Percentiles rank a stretch among this genome's conserved stretches.
Conservation (phyloP, 2,797 vertebrate species). For the Myiothlypis chrysogaster region DNA sequence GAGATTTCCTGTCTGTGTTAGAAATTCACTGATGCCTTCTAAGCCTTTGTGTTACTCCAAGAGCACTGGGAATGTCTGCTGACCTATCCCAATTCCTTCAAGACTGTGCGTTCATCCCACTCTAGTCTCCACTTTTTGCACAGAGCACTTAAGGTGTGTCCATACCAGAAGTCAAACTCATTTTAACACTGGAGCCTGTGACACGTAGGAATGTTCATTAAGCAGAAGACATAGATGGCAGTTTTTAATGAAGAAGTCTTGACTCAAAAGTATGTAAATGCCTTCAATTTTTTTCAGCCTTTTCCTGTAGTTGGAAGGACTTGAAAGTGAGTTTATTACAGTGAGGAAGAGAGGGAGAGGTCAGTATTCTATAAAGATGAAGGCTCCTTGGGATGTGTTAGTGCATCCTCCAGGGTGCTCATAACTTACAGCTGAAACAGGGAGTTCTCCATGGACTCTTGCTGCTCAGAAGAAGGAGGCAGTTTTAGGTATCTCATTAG, state of each 20-base stretch:
- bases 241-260: background rate
- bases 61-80: background rate
- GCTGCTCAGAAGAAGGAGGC: background rate
- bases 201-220: background rate
- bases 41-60: background rate
- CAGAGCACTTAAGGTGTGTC: background rate
- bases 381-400: background rate
- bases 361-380: background rate
- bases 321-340: background rate
- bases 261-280: background rate
- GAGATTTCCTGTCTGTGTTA: background rate
- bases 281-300: background rate
- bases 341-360: background rate
- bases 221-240: background rate
- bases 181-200: background rate
- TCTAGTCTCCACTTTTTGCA: background rate
- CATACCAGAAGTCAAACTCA: background rate
- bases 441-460: background rate
- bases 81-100: rapidly evolving
- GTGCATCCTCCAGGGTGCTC: background rate
- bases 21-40: background rate
- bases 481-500: background rate
- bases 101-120: background rate
- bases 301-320: background rate
- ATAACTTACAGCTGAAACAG: background rate